phyloP scores from a whole-genome alignment of 2,797 vertebrate genomes.

The Streptopelia turtur region DNA sequence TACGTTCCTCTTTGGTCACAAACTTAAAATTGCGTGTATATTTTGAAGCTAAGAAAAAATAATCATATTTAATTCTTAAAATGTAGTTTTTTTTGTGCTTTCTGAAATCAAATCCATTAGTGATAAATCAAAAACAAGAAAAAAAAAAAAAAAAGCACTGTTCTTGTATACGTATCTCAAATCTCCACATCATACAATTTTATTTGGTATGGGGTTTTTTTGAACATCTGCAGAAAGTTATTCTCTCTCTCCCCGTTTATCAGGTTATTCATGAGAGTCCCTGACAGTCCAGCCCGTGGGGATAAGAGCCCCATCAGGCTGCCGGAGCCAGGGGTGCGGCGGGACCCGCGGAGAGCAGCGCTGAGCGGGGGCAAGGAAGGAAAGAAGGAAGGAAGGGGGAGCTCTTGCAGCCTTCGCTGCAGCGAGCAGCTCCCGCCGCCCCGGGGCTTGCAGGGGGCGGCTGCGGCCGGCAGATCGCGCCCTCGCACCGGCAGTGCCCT shows the following conservation, averaged over 20 bases:
- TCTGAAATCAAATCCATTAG: neutral
- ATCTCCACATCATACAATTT: neutral
- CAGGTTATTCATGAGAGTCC: too few species aligned
- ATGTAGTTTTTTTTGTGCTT: neutral
- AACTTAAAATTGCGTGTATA: neutral
- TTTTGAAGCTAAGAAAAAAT: neutral
- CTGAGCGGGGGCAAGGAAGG: too few species aligned
- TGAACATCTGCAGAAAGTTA: accelerated
- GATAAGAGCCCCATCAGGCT: accelerated
- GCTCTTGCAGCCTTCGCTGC: too few species aligned
- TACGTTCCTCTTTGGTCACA: neutral
- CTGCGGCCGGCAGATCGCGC: constrained; percentile 69
- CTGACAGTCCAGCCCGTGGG: accelerated
- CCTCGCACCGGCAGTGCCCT: neutral
- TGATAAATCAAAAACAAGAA: neutral
- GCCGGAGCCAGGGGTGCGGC: too few species aligned
- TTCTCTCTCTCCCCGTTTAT: too few species aligned
- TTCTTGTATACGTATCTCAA: neutral
- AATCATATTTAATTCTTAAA: neutral
- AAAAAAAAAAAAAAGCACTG: neutral
- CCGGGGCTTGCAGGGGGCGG: neutral
- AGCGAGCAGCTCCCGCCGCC: too few species aligned
- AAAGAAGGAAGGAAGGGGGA: too few species aligned
- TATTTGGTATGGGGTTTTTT: neutral
- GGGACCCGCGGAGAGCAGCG: too few species aligned